Evolutionary conservation across 1,140 invertebrate genomes (phyloP).

Genomic region (Pseudobourletiella spinata): DNA sequence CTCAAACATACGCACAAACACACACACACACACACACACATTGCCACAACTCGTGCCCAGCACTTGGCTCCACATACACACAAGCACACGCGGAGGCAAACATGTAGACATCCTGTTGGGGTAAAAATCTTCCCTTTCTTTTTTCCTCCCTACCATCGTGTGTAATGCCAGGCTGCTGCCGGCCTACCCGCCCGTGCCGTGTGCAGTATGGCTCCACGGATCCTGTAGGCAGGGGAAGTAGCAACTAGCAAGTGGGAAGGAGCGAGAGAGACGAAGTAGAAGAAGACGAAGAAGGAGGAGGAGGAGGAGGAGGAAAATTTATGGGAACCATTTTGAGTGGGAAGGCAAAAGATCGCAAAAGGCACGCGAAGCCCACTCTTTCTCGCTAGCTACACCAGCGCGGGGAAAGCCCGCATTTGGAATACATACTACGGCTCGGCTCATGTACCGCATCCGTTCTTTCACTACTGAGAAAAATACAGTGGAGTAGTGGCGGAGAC

Average conservation of each 20-base stretch:
- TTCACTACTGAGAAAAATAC: background rate
- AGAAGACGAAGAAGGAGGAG: background rate
- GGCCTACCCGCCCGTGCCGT: background rate
- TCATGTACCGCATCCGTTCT: background rate
- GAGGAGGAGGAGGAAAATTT: conserved; percentile 25
- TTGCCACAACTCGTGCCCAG: too few relatives aligned
- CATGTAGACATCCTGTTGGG: too few relatives aligned
- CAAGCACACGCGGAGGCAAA: too few relatives aligned
- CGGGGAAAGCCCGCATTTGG: conserved; percentile 3
- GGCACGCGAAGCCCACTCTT: conserved; percentile 18
- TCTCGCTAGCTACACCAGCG: too few relatives aligned
- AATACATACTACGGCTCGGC: background rate
- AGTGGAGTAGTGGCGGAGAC: background rate
- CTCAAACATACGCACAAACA: too few relatives aligned
- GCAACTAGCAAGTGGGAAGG: background rate
- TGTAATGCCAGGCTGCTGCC: background rate
- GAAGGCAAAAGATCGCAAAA: conserved; percentile 29
- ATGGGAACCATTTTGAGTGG: conserved; percentile 29
- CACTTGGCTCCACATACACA: too few relatives aligned
- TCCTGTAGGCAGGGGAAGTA: background rate
- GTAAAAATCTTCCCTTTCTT: background rate
- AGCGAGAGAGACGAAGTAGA: conserved; percentile 12
- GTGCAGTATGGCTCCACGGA: background rate
- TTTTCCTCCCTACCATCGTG: background rate
- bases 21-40: too few relatives aligned